Percentiles rank a stretch among this genome's conserved stretches.
Evolutionary conservation across 2,113 vertebrate genomes (phyloP).

Genomic region (Leucopternis melanops): DNA sequence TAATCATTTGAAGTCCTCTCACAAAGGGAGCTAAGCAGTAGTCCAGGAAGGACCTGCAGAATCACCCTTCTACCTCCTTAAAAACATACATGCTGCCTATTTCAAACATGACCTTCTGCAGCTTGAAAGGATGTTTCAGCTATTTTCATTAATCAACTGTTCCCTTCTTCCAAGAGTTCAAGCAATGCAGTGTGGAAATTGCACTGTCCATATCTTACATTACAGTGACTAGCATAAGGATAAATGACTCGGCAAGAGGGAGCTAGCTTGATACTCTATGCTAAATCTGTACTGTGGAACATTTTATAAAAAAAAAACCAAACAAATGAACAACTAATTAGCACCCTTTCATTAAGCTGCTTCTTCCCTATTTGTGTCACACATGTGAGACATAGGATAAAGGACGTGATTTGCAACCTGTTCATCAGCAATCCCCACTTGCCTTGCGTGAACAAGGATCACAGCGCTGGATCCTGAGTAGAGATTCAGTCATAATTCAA

Average conservation of each 20-base stretch:
- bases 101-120: not conserved
- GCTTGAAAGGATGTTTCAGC: not conserved
- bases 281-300: not conserved
- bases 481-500: not conserved
- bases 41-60: not conserved
- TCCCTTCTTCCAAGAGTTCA: not conserved
- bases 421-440: not conserved
- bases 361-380: not conserved
- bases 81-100: not conserved
- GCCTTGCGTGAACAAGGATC: not conserved
- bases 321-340: not conserved
- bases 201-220: not conserved
- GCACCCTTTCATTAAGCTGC: not conserved
- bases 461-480: not conserved
- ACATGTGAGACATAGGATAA: not conserved
- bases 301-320: not conserved
- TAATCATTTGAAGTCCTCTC: not conserved
- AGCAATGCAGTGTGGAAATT: not conserved
- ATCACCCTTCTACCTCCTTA: not conserved
- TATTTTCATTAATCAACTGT: not conserved
- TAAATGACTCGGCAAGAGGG: not conserved
- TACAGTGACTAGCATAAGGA: not conserved
- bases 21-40: not conserved
- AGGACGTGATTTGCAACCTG: not conserved
- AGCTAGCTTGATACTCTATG: not conserved